Evolutionary conservation across 2,113 vertebrate species (phyloP).

Genomic region (Lagenorhynchus albirostris): DNA sequence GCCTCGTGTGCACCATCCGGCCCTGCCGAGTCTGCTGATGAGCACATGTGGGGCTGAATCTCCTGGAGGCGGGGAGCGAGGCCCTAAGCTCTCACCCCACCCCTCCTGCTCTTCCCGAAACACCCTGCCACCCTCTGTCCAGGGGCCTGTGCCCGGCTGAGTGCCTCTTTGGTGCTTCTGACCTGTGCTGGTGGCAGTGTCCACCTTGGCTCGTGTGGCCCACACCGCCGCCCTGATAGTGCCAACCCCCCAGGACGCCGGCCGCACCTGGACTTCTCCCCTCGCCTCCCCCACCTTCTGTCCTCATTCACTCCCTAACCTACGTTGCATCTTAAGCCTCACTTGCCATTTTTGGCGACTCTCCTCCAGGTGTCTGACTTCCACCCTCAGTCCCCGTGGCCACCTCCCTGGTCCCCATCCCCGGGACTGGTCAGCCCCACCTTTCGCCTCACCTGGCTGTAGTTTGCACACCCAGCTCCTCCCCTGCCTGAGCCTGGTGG

Average conservation of each 20-base stretch:
- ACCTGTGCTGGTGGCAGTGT: not conserved
- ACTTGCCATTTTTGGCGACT: accelerated
- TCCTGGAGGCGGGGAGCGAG: not conserved
- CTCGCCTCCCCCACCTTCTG: too few species aligned
- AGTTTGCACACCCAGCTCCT: not conserved
- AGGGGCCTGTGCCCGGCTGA: accelerated
- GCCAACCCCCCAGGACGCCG: accelerated
- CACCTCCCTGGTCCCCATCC: not conserved
- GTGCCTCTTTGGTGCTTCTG: too few species aligned
- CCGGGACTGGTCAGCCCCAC: not conserved
- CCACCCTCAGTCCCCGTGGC: not conserved
- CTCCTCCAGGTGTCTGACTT: not conserved
- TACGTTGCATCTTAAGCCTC: accelerated
- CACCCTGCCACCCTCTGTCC: not conserved
- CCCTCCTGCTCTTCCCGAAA: accelerated
- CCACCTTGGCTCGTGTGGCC: not conserved
- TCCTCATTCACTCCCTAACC: not conserved
- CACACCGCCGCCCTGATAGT: accelerated
- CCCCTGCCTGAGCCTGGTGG: not conserved
- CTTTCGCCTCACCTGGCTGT: not conserved
- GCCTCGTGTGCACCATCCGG: accelerated
- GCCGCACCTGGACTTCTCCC: not conserved
- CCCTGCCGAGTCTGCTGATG: accelerated
- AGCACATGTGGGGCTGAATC: accelerated
- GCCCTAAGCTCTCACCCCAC: not conserved